phyloP scores from a whole-genome alignment of 2,888 invertebrate genomes.

The Plebejus anna region DNA sequence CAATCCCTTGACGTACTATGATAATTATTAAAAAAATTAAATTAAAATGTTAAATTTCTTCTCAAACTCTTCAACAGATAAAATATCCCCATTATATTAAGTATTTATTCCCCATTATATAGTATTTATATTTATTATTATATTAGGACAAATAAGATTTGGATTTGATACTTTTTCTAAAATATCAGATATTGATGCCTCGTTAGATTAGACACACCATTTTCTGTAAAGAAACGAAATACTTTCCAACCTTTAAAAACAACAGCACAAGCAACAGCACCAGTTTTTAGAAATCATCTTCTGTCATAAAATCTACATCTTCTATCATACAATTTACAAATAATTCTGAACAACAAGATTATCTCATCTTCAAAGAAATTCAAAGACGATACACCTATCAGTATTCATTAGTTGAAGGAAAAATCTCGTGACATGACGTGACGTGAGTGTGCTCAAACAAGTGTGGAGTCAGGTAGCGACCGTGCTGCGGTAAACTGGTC shows the following conservation, averaged over 20 bases:
- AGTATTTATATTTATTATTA: too few relatives aligned
- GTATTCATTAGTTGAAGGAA: not conserved
- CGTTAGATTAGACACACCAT: too few relatives aligned
- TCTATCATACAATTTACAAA: too few relatives aligned
- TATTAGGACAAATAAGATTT: too few relatives aligned
- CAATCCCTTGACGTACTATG: conserved; percentile 5
- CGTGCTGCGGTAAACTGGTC: not conserved
- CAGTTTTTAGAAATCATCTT: too few relatives aligned
- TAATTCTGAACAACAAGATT: not conserved
- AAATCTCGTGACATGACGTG: not conserved
- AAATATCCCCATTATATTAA: not conserved
- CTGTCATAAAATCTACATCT: too few relatives aligned
- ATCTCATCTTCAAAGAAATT: not conserved
- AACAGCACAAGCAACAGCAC: too few relatives aligned
- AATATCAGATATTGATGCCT: too few relatives aligned
- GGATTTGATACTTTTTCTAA: too few relatives aligned
- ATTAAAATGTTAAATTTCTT: not conserved
- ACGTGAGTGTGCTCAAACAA: conserved; percentile 11
- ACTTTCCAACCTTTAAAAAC: too few relatives aligned
- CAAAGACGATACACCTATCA: not conserved
- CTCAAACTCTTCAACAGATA: not conserved
- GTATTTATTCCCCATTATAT: too few relatives aligned
- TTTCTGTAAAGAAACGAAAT: too few relatives aligned
- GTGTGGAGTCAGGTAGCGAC: conserved; percentile 11
- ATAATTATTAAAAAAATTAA: not conserved